Base-by-base conservation (phyloP, 2,888 invertebrate species). In the Alloscopus bannaensis region DNA sequence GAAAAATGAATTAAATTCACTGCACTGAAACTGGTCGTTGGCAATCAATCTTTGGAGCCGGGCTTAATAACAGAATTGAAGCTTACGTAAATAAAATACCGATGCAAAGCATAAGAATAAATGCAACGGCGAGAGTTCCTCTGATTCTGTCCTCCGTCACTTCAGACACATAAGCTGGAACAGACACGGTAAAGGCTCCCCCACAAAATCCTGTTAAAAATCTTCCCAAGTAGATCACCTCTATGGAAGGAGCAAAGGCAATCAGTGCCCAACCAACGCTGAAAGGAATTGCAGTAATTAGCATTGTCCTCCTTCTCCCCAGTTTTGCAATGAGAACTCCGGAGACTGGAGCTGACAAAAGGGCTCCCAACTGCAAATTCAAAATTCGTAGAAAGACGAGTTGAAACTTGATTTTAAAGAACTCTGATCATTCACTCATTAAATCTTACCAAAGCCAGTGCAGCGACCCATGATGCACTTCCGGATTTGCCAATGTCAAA, bases 381-480 rank as follows among this genome's bases (percentile, higher is more conserved):
- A n/a, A n/a, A n/a, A 8, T 57, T 2, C 55, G 20, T 26, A 13
- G 24, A 91, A 29, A 22, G 36, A 52, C 24, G 16, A 24, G 36
- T 36, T 13, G 13, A 8, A 13, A 36, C 36, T 36, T 36, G 36
- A 16, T 45, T 45, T 45, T 45, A 4, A 45, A 13, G 6, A 36
- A 45, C n/a, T 4, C 18, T 45, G 18, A 45, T n/a, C 13, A 45
- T 16, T 36, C 36, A 36, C 6, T 36, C n/a, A n/a, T n/a, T n/a
- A n/a, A n/a, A 29, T 36, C 57, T 72, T 69, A 83, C 83, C 42
- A 81, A 42, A 36, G 80, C 89, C 0, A 91, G 86, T 50, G 91
- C 91, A 0, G 90, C 91, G 2, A 92, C 86, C 88, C 92, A 89
- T 0, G 91, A 90, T 0, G 90, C 87, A 28, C 89, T 87, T n/a